These are phyloP conservation scores for Amblyjoppa fuscipennis DNA, from an alignment of 2,888 invertebrate species.

Conservation along the genomic window DNA sequence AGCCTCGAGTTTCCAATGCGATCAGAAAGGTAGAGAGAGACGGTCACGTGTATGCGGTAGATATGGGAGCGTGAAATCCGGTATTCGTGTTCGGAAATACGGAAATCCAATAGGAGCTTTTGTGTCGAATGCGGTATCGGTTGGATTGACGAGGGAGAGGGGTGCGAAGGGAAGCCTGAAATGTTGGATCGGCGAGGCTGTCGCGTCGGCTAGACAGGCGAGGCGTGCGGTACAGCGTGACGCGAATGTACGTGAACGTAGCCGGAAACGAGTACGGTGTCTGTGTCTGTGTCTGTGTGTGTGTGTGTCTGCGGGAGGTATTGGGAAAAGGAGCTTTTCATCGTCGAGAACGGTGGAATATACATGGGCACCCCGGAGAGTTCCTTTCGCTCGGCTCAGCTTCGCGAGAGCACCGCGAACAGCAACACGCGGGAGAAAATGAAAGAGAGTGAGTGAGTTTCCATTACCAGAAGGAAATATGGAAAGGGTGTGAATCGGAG, in stretches of 20 bases:
- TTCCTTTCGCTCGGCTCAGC: slow-evolving; percentile 2
- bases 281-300: too few relatives aligned
- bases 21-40: neutral
- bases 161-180: slow-evolving; percentile 30
- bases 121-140: slow-evolving; percentile 24
- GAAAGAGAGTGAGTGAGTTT: slow-evolving; percentile 54
- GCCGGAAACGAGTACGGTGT: slow-evolving; percentile 6
- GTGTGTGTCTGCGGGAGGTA: slow-evolving; percentile 1
- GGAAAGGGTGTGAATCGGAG: neutral
- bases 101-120: slow-evolving; percentile 58
- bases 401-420: slow-evolving; percentile 3
- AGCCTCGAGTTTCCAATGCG: slow-evolving; percentile 20
- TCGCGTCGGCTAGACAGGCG: slow-evolving; percentile 55
- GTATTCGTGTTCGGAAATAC: slow-evolving; percentile 44
- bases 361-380: slow-evolving; percentile 11
- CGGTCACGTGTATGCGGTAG: neutral
- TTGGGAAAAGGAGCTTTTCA: slow-evolving; percentile 57
- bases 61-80: slow-evolving; percentile 43
- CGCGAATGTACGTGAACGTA: slow-evolving; percentile 11
- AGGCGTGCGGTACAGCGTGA: slow-evolving; percentile 40
- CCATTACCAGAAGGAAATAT: slow-evolving; percentile 45
- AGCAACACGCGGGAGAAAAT: slow-evolving; percentile 43
- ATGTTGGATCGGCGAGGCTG: slow-evolving; percentile 38
- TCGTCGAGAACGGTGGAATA: slow-evolving; percentile 48
- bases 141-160: slow-evolving; percentile 20